Conservation (phyloP, 1,140 invertebrate genomes). For the Pseudachorutes palmiensis region DNA sequence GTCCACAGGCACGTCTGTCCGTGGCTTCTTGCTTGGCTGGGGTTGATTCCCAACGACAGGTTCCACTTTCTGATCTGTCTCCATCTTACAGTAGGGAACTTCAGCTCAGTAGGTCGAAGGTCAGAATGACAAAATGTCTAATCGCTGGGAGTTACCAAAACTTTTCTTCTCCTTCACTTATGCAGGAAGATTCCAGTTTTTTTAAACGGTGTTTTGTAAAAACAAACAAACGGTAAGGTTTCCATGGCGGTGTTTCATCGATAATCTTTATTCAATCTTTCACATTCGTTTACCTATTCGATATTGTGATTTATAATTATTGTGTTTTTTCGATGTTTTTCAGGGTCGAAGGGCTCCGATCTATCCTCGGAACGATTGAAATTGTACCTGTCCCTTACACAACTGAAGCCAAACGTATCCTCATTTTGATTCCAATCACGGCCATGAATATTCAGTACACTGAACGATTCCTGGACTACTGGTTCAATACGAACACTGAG, state of each 20-base stretch:
- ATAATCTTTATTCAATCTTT: not conserved
- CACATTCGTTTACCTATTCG: too few species aligned
- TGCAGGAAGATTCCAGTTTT: not conserved
- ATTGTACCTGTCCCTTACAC: not conserved
- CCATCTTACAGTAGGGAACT: too few species aligned
- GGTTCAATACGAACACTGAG: not conserved
- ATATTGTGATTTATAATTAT: not conserved
- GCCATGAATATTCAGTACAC: not conserved
- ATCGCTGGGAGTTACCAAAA: too few species aligned
- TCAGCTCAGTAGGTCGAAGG: too few species aligned
- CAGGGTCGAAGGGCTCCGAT: slow-evolving; percentile 5
- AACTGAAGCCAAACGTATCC: not conserved
- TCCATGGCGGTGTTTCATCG: not conserved
- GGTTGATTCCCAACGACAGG: not conserved
- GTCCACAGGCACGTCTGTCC: not conserved
- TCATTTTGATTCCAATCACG: not conserved
- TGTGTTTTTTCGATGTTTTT: not conserved
- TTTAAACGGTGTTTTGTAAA: not conserved
- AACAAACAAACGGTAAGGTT: not conserved
- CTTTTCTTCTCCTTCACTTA: not conserved
- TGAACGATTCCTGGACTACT: not conserved
- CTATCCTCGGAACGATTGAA: not conserved
- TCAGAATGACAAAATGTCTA: too few species aligned
- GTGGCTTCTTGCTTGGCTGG: not conserved
- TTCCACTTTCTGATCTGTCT: not conserved